Evolutionary conservation across 2,888 invertebrate species (phyloP).

Genomic region (Caenorhabditis sp.): DNA sequence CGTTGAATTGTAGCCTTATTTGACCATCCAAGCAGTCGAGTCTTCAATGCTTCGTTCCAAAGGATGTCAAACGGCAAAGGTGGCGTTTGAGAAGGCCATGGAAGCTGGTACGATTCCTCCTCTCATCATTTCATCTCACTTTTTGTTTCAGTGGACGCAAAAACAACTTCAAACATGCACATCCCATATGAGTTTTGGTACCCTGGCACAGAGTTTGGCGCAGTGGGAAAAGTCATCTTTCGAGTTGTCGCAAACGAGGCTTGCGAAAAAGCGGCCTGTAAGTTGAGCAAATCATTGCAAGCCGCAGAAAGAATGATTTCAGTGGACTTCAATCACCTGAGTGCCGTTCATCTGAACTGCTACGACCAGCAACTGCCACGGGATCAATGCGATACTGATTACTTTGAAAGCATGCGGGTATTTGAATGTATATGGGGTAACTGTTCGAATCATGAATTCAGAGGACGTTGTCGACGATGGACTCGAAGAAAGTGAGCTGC

Average conservation of each 20-base stretch:
- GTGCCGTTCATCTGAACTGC: slow-evolving; percentile 9
- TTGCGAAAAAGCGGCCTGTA: slow-evolving; percentile 17
- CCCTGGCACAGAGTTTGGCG: slow-evolving; percentile 15
- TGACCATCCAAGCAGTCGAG: not conserved
- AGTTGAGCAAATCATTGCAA: too few relatives aligned
- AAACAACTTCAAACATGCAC: not conserved
- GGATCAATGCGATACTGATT: slow-evolving; percentile 12
- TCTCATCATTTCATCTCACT: not conserved
- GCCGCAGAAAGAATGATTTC: slow-evolving; percentile 11
- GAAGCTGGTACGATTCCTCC: not conserved
- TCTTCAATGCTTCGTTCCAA: not conserved
- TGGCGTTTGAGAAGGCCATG: not conserved
- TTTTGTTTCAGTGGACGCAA: slow-evolving; percentile 16
- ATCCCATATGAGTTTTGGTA: slow-evolving; percentile 20
- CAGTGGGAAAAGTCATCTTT: slow-evolving; percentile 4
- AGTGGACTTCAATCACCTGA: slow-evolving; percentile 24
- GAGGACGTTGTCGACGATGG: not conserved
- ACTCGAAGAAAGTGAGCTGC: slow-evolving; percentile 22
- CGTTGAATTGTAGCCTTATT: too few relatives aligned
- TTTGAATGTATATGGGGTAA: not conserved
- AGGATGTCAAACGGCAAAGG: not conserved
- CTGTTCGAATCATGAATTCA: not conserved
- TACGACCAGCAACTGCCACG: slow-evolving; percentile 9
- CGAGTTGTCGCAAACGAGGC: slow-evolving; percentile 6
- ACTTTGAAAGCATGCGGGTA: not conserved